Conservation (phyloP, 1,140 invertebrate genomes). For the Octopus sinensis region DNA sequence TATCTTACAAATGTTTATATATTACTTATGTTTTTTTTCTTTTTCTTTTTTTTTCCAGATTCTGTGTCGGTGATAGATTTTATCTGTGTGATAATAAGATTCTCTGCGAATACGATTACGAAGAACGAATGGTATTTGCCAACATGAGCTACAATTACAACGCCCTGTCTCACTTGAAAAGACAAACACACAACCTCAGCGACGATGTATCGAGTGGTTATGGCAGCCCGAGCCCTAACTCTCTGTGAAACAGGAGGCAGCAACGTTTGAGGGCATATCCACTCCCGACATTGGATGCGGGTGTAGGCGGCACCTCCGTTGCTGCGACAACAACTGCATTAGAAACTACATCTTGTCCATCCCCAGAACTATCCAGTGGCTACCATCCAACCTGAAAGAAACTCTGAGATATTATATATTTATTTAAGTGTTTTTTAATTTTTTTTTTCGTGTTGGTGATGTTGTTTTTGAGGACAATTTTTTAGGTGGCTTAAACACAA, state of each 20-base stretch:
- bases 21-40: not conserved
- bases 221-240: constrained; percentile 56
- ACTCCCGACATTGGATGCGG: not conserved
- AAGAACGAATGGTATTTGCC: constrained; percentile 83
- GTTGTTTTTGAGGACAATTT: too few relatives aligned
- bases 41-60: constrained; percentile 65
- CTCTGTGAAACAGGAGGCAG: constrained; percentile 20
- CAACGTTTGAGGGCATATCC: not conserved
- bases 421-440: too few relatives aligned
- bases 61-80: constrained; percentile 90
- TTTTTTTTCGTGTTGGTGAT: too few relatives aligned
- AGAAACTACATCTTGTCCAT: too few relatives aligned
- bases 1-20: too few relatives aligned
- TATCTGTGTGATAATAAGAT: constrained; percentile 91
- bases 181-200: constrained; percentile 68
- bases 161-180: constrained; percentile 79
- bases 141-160: constrained; percentile 83
- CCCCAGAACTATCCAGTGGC: too few relatives aligned
- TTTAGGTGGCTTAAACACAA: too few relatives aligned
- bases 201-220: constrained; percentile 59
- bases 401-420: too few relatives aligned
- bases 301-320: constrained; percentile 1
- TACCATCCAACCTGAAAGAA: too few relatives aligned
- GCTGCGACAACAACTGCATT: not conserved
- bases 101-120: constrained; percentile 90